Conservation (phyloP, 2,113 vertebrate genomes). For the Aegotheles bennettii region DNA sequence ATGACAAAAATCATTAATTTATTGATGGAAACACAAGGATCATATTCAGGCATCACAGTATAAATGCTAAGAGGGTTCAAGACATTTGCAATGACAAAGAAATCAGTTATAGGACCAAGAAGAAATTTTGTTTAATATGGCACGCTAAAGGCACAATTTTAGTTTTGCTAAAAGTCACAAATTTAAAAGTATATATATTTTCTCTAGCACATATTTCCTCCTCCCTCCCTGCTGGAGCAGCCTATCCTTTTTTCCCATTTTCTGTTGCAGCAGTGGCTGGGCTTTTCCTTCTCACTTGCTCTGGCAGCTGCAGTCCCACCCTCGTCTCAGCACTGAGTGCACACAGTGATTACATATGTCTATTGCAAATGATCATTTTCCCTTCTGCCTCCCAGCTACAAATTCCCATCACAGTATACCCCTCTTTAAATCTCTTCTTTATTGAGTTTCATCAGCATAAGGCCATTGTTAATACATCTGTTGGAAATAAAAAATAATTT, state of each 20-base stretch:
- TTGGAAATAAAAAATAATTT: conserved; percentile 61
- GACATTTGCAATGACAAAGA: background rate
- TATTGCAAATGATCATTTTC: conserved; percentile 22
- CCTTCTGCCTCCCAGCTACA: conserved; percentile 48
- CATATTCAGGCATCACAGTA: background rate
- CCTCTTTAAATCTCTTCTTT: conserved; percentile 41
- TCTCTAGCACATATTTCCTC: background rate
- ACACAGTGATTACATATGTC: background rate
- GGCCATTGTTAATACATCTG: conserved; percentile 53
- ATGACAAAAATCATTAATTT: background rate
- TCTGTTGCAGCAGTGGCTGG: background rate
- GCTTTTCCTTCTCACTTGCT: background rate
- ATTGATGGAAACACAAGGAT: background rate
- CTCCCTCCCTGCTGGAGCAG: background rate
- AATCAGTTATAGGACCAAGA: background rate
- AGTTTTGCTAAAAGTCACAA: background rate
- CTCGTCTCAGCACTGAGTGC: background rate
- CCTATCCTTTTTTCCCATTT: background rate
- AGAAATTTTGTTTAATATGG: background rate
- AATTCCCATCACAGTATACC: conserved; percentile 15
- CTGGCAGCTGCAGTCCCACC: background rate
- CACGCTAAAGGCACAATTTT: background rate
- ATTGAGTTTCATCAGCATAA: conserved; percentile 50
- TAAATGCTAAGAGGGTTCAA: background rate
- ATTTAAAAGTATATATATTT: background rate